phyloP scores from a whole-genome alignment of 1,140 invertebrate genomes.

The Papilio glaucus region DNA sequence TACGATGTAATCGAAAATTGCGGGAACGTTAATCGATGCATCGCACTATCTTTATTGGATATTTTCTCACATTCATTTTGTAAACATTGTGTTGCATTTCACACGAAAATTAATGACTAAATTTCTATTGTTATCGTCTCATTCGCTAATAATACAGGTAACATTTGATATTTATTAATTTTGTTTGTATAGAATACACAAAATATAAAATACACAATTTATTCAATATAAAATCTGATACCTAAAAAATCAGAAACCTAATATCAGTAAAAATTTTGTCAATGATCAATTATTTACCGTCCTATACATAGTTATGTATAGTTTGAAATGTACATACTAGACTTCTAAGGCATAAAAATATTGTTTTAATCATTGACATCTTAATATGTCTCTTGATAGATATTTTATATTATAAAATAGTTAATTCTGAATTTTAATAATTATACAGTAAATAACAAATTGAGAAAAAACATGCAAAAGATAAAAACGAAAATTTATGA shows the following conservation, averaged over 20 bases:
- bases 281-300: too few species aligned
- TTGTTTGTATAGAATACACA: not conserved
- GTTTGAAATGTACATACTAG: too few species aligned
- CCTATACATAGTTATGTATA: too few species aligned
- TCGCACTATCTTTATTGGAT: not conserved
- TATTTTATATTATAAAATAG: not conserved
- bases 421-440: constrained; percentile 4
- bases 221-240: too few species aligned
- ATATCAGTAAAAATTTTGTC: too few species aligned
- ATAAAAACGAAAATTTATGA: not conserved
- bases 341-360: not conserved
- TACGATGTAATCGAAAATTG: not conserved
- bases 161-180: not conserved
- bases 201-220: too few species aligned
- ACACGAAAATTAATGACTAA: constrained; percentile 6
- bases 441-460: constrained; percentile 15
- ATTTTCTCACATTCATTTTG: not conserved
- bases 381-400: not conserved
- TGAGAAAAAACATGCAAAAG: not conserved
- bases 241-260: too few species aligned
- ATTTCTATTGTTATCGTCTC: not conserved
- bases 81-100: not conserved
- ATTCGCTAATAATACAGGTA: too few species aligned
- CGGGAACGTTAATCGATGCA: not conserved
- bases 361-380: not conserved